A percentile compares a stretch with the other conserved stretches of the same genome.
Evolutionary conservation across 2,888 invertebrate genomes (phyloP).

Genomic region (Pyrocoelia pectoralis): DNA sequence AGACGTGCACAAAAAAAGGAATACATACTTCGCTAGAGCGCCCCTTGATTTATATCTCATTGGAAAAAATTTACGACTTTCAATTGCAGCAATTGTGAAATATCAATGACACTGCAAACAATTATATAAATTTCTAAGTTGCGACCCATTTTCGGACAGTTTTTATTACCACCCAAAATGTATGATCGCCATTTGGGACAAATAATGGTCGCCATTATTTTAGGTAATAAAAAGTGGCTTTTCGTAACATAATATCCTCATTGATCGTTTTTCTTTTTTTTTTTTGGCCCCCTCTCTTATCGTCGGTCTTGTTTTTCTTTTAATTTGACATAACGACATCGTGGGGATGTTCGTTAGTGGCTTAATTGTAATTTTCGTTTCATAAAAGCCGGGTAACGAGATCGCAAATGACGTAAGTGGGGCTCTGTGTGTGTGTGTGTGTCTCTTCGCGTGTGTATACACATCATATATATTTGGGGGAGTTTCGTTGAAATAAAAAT

Average conservation of each 20-base stretch:
- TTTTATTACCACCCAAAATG: conserved; percentile 32
- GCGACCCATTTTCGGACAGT: conserved; percentile 34
- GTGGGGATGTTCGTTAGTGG: conserved; percentile 1
- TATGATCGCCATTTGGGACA: conserved; percentile 35
- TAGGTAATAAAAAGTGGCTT: conserved; percentile 32
- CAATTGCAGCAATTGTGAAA: conserved; percentile 33
- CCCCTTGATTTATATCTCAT: not conserved
- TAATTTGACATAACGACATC: not conserved
- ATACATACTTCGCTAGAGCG: not conserved
- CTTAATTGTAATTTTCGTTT: conserved; percentile 24
- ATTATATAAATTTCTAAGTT: conserved; percentile 38
- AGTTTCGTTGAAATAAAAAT: conserved; percentile 18
- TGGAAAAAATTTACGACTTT: conserved; percentile 21
- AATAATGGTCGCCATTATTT: conserved; percentile 35
- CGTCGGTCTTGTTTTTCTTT: not conserved
- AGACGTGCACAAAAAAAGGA: not conserved
- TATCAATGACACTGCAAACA: conserved; percentile 32
- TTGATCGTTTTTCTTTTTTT: conserved; percentile 1
- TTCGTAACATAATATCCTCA: conserved; percentile 16
- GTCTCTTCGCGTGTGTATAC: not conserved
- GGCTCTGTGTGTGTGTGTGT: conserved; percentile 6
- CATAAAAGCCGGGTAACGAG: conserved; percentile 23
- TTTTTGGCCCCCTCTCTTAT: conserved; percentile 8
- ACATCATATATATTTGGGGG: conserved; percentile 21
- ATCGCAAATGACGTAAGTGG: conserved; percentile 29